Evolutionary conservation across 2,113 vertebrate species (phyloP), one percentile per base, ranked within the genome.

Genomic region (Gila orcuttii): DNA sequence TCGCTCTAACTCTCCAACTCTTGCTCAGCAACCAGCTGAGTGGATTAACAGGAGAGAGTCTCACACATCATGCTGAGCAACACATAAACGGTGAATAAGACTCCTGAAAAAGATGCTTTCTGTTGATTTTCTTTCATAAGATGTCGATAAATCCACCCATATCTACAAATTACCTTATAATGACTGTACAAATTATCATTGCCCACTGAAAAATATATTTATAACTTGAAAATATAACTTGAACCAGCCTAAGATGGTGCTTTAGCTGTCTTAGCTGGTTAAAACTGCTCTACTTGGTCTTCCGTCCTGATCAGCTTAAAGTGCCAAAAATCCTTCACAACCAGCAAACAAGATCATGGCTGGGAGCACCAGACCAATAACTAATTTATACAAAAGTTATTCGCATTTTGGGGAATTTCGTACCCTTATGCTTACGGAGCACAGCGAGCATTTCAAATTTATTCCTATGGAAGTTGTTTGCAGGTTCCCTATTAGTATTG

Each of bases 11-110:
- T n/a, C 52, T 75, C 39, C 28, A 28, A 17, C 64, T 21, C 42
- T 57, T 57, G 9, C 50, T n/a, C 7, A 33, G 50, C 45, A 28
- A 12, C 60, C 25, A 31, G 15, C 28, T 33, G 66, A 79, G 85
- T 90, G 91, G 92, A 92, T 92, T 93, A 93, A 88, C 89, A 76
- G 82, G 73, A 87, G 52, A 74, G 42, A 74, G 42, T 47, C 39
- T 8, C 71, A 74, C 15, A 3, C 69, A 11, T 71, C 68, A 73
- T 39, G 21, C 36, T 42, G 69, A 42, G 36, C 2, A 1, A 73
- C 36, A 42, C 71, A 74, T 7, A 47, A 74, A 47, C 11, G 1
- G n/a, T n/a, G 11, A 25, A n/a, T 42, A 5, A 47, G 4, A n/a
- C 2, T 6, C 10, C 36, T 11, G 69, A 42, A 23, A 71, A 42